Evolutionary conservation across 2,888 invertebrate genomes (phyloP), one percentile per base, ranked within the genome.

Genomic region (Drosophila multiciliata): DNA sequence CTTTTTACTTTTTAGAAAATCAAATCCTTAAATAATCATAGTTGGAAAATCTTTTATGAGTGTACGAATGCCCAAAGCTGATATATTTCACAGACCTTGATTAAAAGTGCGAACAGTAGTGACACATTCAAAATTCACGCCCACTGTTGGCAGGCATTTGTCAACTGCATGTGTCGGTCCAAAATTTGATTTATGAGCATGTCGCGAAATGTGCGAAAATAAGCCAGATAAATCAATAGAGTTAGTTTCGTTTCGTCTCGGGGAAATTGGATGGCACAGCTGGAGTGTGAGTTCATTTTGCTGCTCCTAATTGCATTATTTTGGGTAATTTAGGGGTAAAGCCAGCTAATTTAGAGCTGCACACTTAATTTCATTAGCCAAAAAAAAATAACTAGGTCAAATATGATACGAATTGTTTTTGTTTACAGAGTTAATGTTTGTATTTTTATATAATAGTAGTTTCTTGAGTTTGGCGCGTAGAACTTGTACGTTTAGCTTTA

Each of bases 101-200:
- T 80, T 80, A 77, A 74, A 70, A 61, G 57, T 15, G 63, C 45
- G 29, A 15, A 35, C 32, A 36, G 8, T 40, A 20, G 45, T 45
- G 20, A 9, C 35, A 49, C 61, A 49, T 35, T 45, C 20, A 29
- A 36, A 64, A 69, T 53, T 49, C 59, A 69, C 65, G 42, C 57
- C 74, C 48, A 38, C 52, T 35, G 55, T 53, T 40, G 54, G 42
- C 36, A 48, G 32, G 67, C 69, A 76, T 76, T 79, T 79, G 81
- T 76, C 83, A 82, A 82, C 76, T 70, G 72, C 67, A 72, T 73
- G 71, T 26, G 64, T 69, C 65, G 48, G 65, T 62, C 77, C 60
- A 83, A 69, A 80, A 81, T 77, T 67, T 82, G 81, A 82, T 82
- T 82, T 82, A 82, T 82, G 83, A 73, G 77, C 65, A 66, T 59